Evolutionary conservation across 1,140 invertebrate genomes (phyloP), one percentile per base, ranked within the genome.

Genomic region (Saccostrea cuccullata): DNA sequence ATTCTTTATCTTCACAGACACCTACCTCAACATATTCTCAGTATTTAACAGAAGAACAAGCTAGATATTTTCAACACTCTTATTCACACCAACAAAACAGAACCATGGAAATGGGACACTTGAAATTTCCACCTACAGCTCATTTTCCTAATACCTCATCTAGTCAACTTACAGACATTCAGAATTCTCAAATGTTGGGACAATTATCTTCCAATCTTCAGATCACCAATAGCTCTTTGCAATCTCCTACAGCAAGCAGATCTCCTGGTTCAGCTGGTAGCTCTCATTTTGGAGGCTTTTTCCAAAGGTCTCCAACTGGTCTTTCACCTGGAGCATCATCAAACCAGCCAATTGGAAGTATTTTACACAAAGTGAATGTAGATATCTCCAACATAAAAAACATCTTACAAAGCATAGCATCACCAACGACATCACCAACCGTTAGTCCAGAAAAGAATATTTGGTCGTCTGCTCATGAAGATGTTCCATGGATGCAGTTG

Each of bases 331-430:
- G 70, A 15, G 30, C 70, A 30, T 36, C 70, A 77, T 30, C 70
- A 26, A 77, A 77, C 26, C 70, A 77, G 26, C 82, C 40, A 55
- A 84, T 20, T 84, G 30, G 56, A 84, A 85, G 84, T 85, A 55
- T 87, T 67, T 56, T 87, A 26, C 55, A 87, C n/a, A 87, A 47
- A 58, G 82, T 87, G 17, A 84, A 84, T 64, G 23, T 87, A 55
- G 86, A 87, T 58, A 84, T 87, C 20, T 56, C 55, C 2, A 87
- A 87, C 36, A 83, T 87, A 15, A 87, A 87, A 84, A 84, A 36
- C 40, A 87, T 87, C 55, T 55, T 87, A 23, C 86, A 87, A 70
- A 87, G 47, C 64, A 87, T 64, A 64, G 82, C 55, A 58, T 85
- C 84, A 60, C 84, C 84, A 26, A 85, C 84, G 12, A 60, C 84